Evolutionary conservation across 2,888 invertebrate genomes (phyloP), one percentile per base, ranked within the genome.

Genomic region (Conops quadrifasciatus): DNA sequence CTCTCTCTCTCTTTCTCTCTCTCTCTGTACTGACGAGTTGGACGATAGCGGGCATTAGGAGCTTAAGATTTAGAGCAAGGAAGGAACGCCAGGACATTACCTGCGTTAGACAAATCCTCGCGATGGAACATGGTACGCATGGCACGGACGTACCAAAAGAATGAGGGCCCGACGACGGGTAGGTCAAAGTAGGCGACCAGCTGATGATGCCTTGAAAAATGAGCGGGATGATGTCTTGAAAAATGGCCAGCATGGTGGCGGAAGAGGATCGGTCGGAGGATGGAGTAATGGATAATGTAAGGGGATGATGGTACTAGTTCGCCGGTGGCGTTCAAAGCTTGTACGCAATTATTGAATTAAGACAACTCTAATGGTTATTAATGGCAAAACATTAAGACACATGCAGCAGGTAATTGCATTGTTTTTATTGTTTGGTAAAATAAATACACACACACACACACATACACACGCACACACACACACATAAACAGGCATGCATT

Each of bases 311-410:
- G 11, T 11, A 43, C 5, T 5, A 15, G 3, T 19, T 49, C 7
- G 2, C 49, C 11, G n/a, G 59, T 26, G 59, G 15, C 24, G 28
- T 28, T 24, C 26, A 19, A 67, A 36, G 51, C 36, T n/a, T n/a
- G n/a, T n/a, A 49, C 51, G 68, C 62, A 60, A 68, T 68, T 68
- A 68, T 68, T 68, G 62, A 68, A 62, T 62, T 68, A 60, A 62
- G 51, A 24, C 49, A 68, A 67, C n/a, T 26, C 60, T 62, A 68
- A 68, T 62, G 68, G 49, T 67, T 59, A 67, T 67, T 59, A 67
- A 67, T 67, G 67, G 47, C 49, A 16, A 13, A 53, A 60, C 62
- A 60, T 60, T 62, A 68, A 49, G 60, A 9, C 36, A 36, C 60
- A 36, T 36, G 30, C 68, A 68, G 59, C 59, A 36, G 36, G 68